Percentiles rank a stretch among this genome's conserved stretches.
phyloP scores from a whole-genome alignment of 2,888 invertebrate species.

The Brenthis hecate region DNA sequence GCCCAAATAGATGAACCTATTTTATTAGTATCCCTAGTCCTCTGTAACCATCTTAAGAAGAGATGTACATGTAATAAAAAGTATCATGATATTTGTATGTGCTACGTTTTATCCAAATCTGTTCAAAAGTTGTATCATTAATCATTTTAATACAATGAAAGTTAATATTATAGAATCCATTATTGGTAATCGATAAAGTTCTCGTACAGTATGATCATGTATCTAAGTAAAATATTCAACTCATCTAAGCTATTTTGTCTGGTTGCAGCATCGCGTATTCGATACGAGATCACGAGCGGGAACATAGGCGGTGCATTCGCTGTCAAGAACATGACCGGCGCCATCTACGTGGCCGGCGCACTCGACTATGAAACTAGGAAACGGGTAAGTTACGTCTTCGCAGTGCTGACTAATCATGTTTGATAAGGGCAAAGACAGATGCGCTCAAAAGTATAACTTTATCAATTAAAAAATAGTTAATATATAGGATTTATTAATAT shows the following conservation, averaged over 20 bases:
- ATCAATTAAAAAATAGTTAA: too few relatives aligned
- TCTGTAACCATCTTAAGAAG: too few relatives aligned
- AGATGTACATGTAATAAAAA: too few relatives aligned
- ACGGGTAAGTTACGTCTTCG: conserved; percentile 86
- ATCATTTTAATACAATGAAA: too few relatives aligned
- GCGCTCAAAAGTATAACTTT: not conserved
- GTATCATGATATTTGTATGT: too few relatives aligned
- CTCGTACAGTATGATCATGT: not conserved
- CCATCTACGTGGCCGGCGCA: conserved; percentile 98
- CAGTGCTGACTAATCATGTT: conserved; percentile 16
- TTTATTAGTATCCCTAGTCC: too few relatives aligned
- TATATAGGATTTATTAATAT: not conserved
- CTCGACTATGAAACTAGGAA: conserved; percentile 98
- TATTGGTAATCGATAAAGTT: not conserved
- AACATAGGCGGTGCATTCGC: conserved; percentile 99
- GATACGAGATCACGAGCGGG: conserved; percentile 99
- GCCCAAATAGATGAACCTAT: too few relatives aligned
- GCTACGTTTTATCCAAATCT: too few relatives aligned
- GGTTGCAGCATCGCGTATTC: conserved; percentile 96
- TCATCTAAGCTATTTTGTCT: conserved; percentile 44
- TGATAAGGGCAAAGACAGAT: conserved; percentile 5
- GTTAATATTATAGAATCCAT: too few relatives aligned
- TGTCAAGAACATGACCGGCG: conserved; percentile 99
- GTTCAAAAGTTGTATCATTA: too few relatives aligned
- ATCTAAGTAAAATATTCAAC: conserved; percentile 22